phyloP scores from a whole-genome alignment of 1,140 invertebrate species.

The Scaptodrosophila lebanonensis region DNA sequence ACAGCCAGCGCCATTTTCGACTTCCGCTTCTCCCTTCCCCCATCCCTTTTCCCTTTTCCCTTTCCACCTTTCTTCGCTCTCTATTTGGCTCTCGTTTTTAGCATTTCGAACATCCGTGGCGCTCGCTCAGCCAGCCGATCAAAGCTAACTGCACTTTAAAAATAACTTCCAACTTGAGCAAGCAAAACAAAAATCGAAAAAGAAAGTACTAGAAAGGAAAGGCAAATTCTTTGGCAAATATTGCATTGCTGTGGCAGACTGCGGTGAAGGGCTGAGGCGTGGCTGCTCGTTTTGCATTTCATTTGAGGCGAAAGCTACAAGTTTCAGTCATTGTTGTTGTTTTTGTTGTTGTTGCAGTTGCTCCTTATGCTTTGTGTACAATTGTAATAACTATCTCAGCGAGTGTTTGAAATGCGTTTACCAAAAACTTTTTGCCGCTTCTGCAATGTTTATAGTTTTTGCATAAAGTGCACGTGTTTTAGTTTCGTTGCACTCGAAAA shows the following conservation, averaged over 20 bases:
- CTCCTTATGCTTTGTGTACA: conserved; percentile 41
- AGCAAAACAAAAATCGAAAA: conserved; percentile 33
- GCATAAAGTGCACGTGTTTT: conserved; percentile 34
- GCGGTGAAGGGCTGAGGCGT: conserved; percentile 23
- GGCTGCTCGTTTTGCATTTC: conserved; percentile 59
- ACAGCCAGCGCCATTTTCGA: conserved; percentile 28
- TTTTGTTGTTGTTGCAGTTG: conserved; percentile 30
- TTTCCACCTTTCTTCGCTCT: neutral
- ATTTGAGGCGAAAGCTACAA: conserved; percentile 61
- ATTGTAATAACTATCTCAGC: conserved; percentile 72
- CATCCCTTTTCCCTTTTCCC: conserved; percentile 14
- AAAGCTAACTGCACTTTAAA: conserved; percentile 70
- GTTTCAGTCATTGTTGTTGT: conserved; percentile 31
- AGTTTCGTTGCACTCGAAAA: no score
- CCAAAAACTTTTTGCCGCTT: conserved; percentile 65
- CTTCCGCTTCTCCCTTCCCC: conserved; percentile 48
- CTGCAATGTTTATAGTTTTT: conserved; percentile 63
- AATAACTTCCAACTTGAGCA: conserved; percentile 55
- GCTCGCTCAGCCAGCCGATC: conserved; percentile 26
- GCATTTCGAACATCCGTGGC: no score
- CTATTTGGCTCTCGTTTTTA: no score
- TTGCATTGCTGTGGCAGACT: conserved; percentile 28
- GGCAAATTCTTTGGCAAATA: conserved; percentile 61
- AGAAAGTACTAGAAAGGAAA: conserved; percentile 15
- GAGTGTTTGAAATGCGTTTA: conserved; percentile 75